Evolutionary conservation across 1,140 invertebrate species (phyloP), one percentile per base, ranked within the genome.

Genomic region (Sarcophaga peregrina): DNA sequence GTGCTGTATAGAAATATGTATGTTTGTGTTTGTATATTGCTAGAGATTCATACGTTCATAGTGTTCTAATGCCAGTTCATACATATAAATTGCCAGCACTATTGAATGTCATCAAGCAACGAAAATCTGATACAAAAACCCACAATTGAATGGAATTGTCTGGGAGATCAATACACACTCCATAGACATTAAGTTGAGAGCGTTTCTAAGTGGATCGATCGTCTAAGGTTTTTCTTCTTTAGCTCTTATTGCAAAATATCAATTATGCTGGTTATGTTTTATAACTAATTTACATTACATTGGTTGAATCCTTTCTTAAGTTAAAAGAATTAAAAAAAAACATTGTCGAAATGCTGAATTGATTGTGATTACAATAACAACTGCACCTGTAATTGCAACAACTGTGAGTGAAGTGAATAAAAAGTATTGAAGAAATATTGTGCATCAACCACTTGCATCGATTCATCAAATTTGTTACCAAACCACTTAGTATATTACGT

Each of bases 261-360:
- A 75, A 75, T 75, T 46, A 25, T 37, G 46, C 45, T 13, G 45
- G 46, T 47, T 37, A 45, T 10, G 45, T 75, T 13, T 46, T 75
- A 37, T 75, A 15, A 78, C 75, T 78, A 78, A 78, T 78, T 78
- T 78, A 78, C 75, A 78, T 78, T 78, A 78, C 75, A 52, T 78
- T 78, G 50, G 47, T 78, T 78, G 50, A 78, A 78, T 78, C 50
- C 52, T 78, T 78, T 78, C 17, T 78, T 20, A 45, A 76, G n/a
- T 17, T 8, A 5, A 73, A 45, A 73, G 11, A 25, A 76, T 15
- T n/a, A 0, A 52, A 46, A 62, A 62, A 46, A 20, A 81, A 58
- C n/a, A 68, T 68, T 68, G 62, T 68, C 20, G n/a, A 58, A 58
- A n/a, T 25, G 20, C 62, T 68, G 20, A 68, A 68, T 68, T 68